Percentiles rank a stretch among this genome's conserved stretches.
Conservation (phyloP, 2,888 invertebrate genomes). For the Lysandra bellargus region DNA sequence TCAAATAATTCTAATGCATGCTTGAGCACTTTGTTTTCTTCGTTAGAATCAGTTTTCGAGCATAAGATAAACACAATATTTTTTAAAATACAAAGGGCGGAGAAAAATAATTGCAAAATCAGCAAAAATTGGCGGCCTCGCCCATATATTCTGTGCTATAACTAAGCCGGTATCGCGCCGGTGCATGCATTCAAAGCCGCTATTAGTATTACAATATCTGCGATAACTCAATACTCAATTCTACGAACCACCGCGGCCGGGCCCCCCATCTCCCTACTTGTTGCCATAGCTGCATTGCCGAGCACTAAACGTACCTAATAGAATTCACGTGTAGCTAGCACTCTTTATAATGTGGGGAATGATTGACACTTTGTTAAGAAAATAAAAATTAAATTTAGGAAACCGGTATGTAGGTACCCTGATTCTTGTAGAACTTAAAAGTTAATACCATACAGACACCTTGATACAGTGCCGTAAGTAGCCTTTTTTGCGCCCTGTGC, state of each 20-base stretch:
- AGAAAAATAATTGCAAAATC: too few species aligned
- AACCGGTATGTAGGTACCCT: too few species aligned
- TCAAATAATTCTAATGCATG: too few species aligned
- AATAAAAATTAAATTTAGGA: neutral
- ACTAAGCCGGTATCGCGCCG: conserved; percentile 36
- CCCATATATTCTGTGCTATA: neutral
- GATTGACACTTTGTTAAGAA: neutral
- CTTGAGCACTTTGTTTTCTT: too few species aligned
- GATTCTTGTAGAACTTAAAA: too few species aligned
- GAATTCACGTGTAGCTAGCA: neutral
- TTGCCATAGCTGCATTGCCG: conserved; percentile 34
- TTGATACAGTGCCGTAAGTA: too few species aligned
- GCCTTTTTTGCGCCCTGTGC: too few species aligned
- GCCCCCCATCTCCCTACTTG: conserved; percentile 35
- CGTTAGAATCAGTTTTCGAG: too few species aligned
- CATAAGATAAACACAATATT: too few species aligned
- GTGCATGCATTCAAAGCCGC: conserved; percentile 38
- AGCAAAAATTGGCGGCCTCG: too few species aligned
- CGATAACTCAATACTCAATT: conserved; percentile 40
- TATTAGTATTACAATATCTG: conserved; percentile 39
- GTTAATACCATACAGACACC: too few species aligned
- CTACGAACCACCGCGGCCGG: conserved; percentile 39
- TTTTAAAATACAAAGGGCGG: too few species aligned
- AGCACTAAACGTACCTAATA: conserved; percentile 30
- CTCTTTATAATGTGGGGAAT: neutral